Percentiles rank a stretch among this genome's conserved stretches.
Evolutionary conservation across 2,797 vertebrate genomes (phyloP).

Genomic region (Centropyge bicolor): DNA sequence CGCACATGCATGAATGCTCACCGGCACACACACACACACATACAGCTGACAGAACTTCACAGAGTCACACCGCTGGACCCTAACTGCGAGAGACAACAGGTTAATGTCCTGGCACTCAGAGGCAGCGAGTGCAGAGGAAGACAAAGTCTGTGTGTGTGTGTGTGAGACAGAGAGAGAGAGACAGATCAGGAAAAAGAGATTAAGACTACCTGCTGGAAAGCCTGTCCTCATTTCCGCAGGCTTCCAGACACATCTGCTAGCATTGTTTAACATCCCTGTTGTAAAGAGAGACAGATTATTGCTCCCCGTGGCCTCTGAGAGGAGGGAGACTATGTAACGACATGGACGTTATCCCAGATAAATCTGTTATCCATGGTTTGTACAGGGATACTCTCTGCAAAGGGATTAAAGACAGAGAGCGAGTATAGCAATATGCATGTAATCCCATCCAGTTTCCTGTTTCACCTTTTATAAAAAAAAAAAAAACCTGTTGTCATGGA

Average conservation of each 20-base stretch:
- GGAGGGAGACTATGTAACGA: constrained; percentile 72
- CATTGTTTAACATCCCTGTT: constrained; percentile 81
- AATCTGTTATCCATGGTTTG: constrained; percentile 81
- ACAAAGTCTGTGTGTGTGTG: constrained; percentile 25
- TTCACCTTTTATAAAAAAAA: constrained; percentile 61
- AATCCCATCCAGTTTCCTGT: constrained; percentile 70
- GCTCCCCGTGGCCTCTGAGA: constrained; percentile 67
- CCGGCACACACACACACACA: constrained; percentile 12
- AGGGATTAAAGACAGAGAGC: constrained; percentile 73
- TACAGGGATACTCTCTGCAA: constrained; percentile 68
- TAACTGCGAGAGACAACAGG: constrained; percentile 60
- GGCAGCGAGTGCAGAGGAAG: constrained; percentile 33
- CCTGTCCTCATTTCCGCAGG: constrained; percentile 82
- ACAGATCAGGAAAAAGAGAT: constrained; percentile 67
- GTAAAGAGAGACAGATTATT: constrained; percentile 81
- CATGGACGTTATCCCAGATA: constrained; percentile 83
- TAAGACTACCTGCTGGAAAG: constrained; percentile 84
- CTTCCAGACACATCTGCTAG: constrained; percentile 80
- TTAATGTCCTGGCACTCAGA: constrained; percentile 53
- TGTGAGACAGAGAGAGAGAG: constrained; percentile 10
- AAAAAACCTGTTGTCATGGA: constrained; percentile 43
- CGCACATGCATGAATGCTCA: constrained; percentile 24
- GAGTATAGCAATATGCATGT: constrained; percentile 68
- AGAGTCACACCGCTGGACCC: not conserved
- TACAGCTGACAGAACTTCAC: not conserved